Evolutionary conservation across 30 jellyfish, hydroid and myxozoan genomes (phyloP), one percentile per base, ranked within the genome.

Genomic region (Sanderia malayensis): DNA sequence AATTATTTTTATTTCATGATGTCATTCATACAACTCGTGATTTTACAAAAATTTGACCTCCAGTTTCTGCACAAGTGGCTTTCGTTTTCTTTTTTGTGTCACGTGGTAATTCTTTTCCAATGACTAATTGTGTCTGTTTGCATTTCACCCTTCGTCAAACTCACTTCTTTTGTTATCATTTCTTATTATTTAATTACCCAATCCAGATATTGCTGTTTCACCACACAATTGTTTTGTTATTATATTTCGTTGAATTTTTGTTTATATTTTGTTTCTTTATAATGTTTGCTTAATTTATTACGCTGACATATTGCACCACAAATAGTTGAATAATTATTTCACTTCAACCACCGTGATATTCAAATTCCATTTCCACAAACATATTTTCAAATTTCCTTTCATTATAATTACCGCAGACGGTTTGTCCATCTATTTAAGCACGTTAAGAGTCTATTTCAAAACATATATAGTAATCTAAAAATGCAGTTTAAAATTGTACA

Each of bases 321-420:
- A 37, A 37, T 37, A 6, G 6, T 4, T 37, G 10, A 6, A 37
- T 37, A 37, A 4, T 13, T 37, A 37, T 37, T 37, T 4, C 52
- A 37, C 13, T 37, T 37, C n/a, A n/a, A n/a, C n/a, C n/a, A n/a
- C 52, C 52, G 52, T 37, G 6, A 37, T 37, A 4, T 37, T 37
- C n/a, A n/a, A n/a, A 37, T 37, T 37, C 52, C 52, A 37, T 37
- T 37, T 37, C 52, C 52, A 37, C 52, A 37, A 49, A 49, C 64
- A 49, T 24, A 49, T 49, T 49, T 9, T 49, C 18, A 2, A n/a
- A n/a, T 18, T 49, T 49, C 64, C 64, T 49, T 49, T 49, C 64
- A n/a, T n/a, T n/a, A n/a, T n/a, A n/a, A n/a, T n/a, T n/a, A n/a
- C n/a, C n/a, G n/a, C n/a, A 9, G 27, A 24, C 64, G 7, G 18